These are phyloP conservation scores for Dolichopus griseipennis DNA, from an alignment of 2,888 invertebrate species.

Conservation along the genomic window DNA sequence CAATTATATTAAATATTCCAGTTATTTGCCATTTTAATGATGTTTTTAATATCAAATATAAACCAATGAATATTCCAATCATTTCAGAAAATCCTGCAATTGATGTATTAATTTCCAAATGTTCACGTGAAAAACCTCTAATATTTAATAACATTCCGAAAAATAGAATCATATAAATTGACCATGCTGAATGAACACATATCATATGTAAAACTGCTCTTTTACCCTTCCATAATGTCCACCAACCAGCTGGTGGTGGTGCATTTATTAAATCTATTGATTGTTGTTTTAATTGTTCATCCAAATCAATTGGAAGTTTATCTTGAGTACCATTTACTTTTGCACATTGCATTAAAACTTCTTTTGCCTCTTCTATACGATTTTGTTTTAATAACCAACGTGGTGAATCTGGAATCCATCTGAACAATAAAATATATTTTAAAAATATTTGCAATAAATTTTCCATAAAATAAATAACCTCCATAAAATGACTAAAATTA, in stretches of 20 bases:
- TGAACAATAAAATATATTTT: slow-evolving; percentile 20
- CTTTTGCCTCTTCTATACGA: slow-evolving; percentile 40
- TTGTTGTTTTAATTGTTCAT: slow-evolving; percentile 40
- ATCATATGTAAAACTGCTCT: slow-evolving; percentile 38
- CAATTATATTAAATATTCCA: slow-evolving; percentile 39
- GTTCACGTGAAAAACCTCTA: slow-evolving; percentile 43
- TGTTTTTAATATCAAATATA: slow-evolving; percentile 38
- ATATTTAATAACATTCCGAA: slow-evolving; percentile 46
- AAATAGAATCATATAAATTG: slow-evolving; percentile 43
- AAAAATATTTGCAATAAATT: neutral
- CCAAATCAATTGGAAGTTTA: slow-evolving; percentile 40
- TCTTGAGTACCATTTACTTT: slow-evolving; percentile 39
- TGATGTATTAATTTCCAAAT: slow-evolving; percentile 42
- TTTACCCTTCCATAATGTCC: slow-evolving; percentile 40
- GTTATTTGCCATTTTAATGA: slow-evolving; percentile 41
- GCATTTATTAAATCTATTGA: slow-evolving; percentile 40
- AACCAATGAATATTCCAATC: slow-evolving; percentile 39
- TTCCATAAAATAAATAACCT: slow-evolving; percentile 29
- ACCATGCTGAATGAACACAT: slow-evolving; percentile 41
- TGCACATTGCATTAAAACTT: slow-evolving; percentile 39
- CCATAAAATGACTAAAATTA: slow-evolving; percentile 42
- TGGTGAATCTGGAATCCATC: slow-evolving; percentile 46
- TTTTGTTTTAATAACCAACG: slow-evolving; percentile 44
- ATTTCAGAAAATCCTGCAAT: slow-evolving; percentile 42
- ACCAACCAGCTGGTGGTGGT: slow-evolving; percentile 40